Conservation (phyloP, 2,113 vertebrate species). For the Stomatorhinus ivindoensis region DNA sequence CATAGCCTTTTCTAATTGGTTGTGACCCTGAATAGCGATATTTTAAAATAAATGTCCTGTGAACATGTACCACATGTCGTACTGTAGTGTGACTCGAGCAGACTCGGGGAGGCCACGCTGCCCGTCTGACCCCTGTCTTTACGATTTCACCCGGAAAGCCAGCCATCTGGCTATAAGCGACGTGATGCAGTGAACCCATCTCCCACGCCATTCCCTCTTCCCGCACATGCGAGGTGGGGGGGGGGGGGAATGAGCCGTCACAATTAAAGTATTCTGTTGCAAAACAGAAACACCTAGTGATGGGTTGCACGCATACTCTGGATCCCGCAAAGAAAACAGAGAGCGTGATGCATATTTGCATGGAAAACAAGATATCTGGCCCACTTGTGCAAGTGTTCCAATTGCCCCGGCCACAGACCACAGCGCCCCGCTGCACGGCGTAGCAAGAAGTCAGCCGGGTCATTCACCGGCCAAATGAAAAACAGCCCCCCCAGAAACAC, state of each 20-base stretch:
- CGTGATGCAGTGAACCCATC: constrained; percentile 14
- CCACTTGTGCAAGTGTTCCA: neutral
- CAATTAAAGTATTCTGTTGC: constrained; percentile 34
- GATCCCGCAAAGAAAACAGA: constrained; percentile 13
- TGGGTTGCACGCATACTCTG: neutral
- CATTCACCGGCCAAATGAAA: neutral
- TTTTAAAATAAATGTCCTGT: neutral
- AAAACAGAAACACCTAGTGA: constrained; percentile 21
- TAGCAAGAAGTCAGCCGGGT: neutral
- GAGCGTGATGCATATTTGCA: neutral
- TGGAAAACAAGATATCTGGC: constrained; percentile 16
- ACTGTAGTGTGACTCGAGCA: neutral
- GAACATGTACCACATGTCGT: neutral
- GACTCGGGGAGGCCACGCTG: neutral
- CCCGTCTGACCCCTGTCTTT: constrained; percentile 23
- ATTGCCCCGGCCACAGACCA: constrained; percentile 1
- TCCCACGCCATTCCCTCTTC: constrained; percentile 18
- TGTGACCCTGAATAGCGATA: neutral
- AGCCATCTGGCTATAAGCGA: constrained; percentile 33
- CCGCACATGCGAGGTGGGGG: constrained; percentile 1
- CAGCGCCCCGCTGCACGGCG: neutral
- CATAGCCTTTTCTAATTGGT: neutral
- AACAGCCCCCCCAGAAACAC: neutral
- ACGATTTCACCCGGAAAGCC: constrained; percentile 36
- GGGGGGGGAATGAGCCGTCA: constrained; percentile 23